Percentiles rank a stretch among this genome's conserved stretches.
Conservation (phyloP, 2,888 invertebrate genomes). For the Nasonovia ribisnigri region DNA sequence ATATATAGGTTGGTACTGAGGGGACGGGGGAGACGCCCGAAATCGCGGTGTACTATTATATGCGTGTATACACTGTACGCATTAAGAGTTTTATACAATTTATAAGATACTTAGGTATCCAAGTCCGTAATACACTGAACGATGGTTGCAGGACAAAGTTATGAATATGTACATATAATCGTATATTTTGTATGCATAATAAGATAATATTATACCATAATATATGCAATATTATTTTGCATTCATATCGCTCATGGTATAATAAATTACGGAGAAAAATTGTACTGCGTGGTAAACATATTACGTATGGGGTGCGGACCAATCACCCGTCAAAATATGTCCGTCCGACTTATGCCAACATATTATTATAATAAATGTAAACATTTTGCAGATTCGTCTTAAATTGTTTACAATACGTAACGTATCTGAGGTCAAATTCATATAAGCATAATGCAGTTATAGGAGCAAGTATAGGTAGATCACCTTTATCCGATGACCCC, state of each 20-base stretch:
- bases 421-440: not conserved
- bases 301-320: not conserved
- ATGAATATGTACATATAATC: not conserved
- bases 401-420: not conserved
- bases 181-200: not conserved
- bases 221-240: not conserved
- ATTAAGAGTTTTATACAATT: not conserved
- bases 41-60: not conserved
- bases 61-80: not conserved
- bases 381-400: not conserved
- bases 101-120: not conserved
- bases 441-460: not conserved
- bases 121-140: not conserved
- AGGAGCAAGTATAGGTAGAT: not conserved
- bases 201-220: not conserved
- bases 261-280: not conserved
- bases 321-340: not conserved
- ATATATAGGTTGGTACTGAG: not conserved
- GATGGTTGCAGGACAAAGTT: not conserved
- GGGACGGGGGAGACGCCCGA: not conserved
- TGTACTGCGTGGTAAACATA: not conserved
- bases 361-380: not conserved
- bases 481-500: not conserved
- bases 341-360: not conserved
- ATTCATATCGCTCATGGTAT: not conserved